phyloP scores from a whole-genome alignment of 2,113 vertebrate genomes.

The Hippolais icterina region DNA sequence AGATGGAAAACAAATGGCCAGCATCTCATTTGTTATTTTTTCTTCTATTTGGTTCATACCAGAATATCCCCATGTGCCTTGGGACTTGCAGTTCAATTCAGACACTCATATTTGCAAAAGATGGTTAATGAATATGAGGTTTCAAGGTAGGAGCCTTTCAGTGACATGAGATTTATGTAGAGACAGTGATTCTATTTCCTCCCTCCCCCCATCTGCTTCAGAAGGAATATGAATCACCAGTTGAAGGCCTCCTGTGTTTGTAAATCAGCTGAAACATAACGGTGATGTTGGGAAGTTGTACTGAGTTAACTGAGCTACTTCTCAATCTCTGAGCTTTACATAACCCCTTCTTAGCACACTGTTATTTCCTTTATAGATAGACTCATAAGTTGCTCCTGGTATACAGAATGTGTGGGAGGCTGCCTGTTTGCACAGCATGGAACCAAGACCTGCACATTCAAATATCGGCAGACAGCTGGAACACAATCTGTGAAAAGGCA shows the following conservation, averaged over 20 bases:
- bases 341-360: slow-evolving; percentile 61
- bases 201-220: neutral
- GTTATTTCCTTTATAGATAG: slow-evolving; percentile 69
- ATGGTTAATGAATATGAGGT: slow-evolving; percentile 45
- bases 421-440: slow-evolving; percentile 70
- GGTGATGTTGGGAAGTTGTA: slow-evolving; percentile 61
- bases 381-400: slow-evolving; percentile 72
- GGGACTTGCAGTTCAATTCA: neutral
- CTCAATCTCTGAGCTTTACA: slow-evolving; percentile 67
- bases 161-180: slow-evolving; percentile 43
- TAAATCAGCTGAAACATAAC: slow-evolving; percentile 64
- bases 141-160: slow-evolving; percentile 38
- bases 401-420: slow-evolving; percentile 62
- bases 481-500: slow-evolving; percentile 71
- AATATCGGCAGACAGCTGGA: slow-evolving; percentile 72
- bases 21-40: neutral
- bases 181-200: neutral
- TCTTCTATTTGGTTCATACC: neutral
- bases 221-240: slow-evolving; percentile 46
- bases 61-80: neutral
- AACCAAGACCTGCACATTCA: slow-evolving; percentile 62
- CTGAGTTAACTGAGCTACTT: slow-evolving; percentile 61
- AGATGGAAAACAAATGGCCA: slow-evolving; percentile 29
- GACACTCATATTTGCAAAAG: neutral
- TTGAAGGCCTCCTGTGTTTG: slow-evolving; percentile 46